A percentile compares a stretch with the other conserved stretches of the same genome.
Conservation (phyloP, 1,140 invertebrate genomes). For the Philopotamus ludificatus region DNA sequence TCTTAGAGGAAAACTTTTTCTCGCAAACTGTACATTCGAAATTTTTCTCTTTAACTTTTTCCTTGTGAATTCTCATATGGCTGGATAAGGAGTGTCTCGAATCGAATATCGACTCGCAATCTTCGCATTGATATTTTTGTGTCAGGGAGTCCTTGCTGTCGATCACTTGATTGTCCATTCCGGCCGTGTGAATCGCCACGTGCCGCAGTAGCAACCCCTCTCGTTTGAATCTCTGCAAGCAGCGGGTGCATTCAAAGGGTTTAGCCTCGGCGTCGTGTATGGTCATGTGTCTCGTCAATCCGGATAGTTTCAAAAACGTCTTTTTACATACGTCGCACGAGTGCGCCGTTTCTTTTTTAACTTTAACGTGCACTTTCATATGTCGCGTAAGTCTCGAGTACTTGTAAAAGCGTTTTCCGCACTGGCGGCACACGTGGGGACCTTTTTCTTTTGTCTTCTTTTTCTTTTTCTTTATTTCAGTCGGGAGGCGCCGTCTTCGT, state of each 20-base stretch:
- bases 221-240: constrained; percentile 39
- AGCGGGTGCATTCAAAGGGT: constrained; percentile 39
- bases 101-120: constrained; percentile 46
- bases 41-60: constrained; percentile 41
- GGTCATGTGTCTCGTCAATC: constrained; percentile 44
- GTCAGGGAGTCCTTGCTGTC: constrained; percentile 24
- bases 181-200: constrained; percentile 38
- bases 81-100: constrained; percentile 45
- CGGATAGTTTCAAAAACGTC: constrained; percentile 44
- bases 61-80: constrained; percentile 45
- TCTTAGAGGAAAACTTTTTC: constrained; percentile 48
- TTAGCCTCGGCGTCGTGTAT: constrained; percentile 43
- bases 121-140: constrained; percentile 44
- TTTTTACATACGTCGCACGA: constrained; percentile 45
- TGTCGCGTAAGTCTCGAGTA: constrained; percentile 35
- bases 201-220: constrained; percentile 43
- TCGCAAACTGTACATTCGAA: constrained; percentile 46
- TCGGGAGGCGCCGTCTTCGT: constrained; percentile 7
- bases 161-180: constrained; percentile 31
- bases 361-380: constrained; percentile 38
- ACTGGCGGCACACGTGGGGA: constrained; percentile 36
- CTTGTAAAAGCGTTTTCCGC: constrained; percentile 41
- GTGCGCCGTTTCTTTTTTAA: constrained; percentile 44
- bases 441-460: constrained; percentile 21
- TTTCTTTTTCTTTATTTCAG: constrained; percentile 25